These are phyloP conservation scores for Phoenoteleia sp. DNA, from an alignment of 2,888 invertebrate species.

Conservation along the genomic window DNA sequence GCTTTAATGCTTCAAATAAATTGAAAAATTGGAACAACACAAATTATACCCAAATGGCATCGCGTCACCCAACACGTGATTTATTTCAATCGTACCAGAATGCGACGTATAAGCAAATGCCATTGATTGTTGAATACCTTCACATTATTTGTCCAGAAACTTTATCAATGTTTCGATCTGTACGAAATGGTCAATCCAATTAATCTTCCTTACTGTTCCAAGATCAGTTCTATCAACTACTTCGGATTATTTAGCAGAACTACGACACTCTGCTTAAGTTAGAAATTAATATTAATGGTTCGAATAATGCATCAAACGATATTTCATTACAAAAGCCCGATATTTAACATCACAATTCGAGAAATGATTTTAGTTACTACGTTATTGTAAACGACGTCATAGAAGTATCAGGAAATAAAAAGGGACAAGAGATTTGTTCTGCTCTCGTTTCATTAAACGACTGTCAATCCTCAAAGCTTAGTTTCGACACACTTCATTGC, in stretches of 20 bases:
- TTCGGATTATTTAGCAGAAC: constrained; percentile 3
- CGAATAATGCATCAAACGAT: not conserved
- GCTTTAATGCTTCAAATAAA: too few relatives aligned
- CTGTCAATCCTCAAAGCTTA: constrained; percentile 56
- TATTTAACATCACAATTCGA: constrained; percentile 4
- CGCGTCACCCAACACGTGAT: not conserved
- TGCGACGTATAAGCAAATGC: not conserved
- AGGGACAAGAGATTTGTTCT: constrained; percentile 29
- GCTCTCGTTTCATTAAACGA: constrained; percentile 48
- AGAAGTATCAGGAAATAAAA: constrained; percentile 30
- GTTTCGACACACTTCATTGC: constrained; percentile 54
- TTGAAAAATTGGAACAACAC: too few relatives aligned
- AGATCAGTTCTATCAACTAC: constrained; percentile 11
- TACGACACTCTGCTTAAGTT: not conserved
- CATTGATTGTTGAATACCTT: not conserved
- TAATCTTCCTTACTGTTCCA: not conserved
- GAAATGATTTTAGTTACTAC: constrained; percentile 29
- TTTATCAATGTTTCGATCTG: constrained; percentile 17
- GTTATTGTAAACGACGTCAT: constrained; percentile 41
- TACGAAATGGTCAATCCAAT: constrained; percentile 21
- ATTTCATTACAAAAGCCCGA: not conserved
- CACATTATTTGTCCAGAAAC: constrained; percentile 1
- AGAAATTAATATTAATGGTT: not conserved
- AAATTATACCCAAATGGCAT: too few relatives aligned
- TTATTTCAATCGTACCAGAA: not conserved